Conservation (phyloP, 2,113 vertebrate species). For the Rhinopomastus cyanomelas region DNA sequence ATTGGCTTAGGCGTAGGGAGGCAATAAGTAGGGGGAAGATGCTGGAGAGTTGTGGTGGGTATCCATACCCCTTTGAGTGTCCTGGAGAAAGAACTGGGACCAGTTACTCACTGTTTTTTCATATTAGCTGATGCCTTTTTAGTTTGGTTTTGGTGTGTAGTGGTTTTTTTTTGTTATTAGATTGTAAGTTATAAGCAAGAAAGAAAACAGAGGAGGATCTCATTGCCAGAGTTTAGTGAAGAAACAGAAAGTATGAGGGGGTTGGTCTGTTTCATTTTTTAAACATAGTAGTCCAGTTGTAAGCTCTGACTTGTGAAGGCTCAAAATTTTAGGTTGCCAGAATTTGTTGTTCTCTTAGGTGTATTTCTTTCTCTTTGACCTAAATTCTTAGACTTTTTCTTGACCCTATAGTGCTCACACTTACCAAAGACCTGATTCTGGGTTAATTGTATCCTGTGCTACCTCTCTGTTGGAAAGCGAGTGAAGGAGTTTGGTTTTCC, state of each 20-base stretch:
- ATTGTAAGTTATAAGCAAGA: neutral
- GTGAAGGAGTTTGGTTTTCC: neutral
- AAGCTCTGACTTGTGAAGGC: neutral
- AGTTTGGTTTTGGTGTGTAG: too few relatives aligned
- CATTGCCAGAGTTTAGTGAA: neutral
- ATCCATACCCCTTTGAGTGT: neutral
- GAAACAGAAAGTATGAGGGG: neutral
- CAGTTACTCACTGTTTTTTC: neutral
- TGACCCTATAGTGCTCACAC: neutral
- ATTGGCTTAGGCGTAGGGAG: neutral
- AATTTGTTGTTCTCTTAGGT: neutral
- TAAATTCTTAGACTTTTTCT: neutral
- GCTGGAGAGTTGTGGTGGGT: neutral
- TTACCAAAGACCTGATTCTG: neutral
- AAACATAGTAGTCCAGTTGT: neutral
- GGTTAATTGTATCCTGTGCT: neutral
- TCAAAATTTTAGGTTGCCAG: neutral
- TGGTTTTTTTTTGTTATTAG: neutral
- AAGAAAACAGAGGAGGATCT: neutral
- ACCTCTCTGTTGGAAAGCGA: neutral
- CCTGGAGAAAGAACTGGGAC: neutral
- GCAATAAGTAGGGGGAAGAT: neutral
- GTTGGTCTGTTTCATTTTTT: neutral
- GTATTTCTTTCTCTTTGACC: neutral
- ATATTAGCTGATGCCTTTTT: neutral